Conservation (phyloP, 2,113 vertebrate genomes). For the Limnothrissa miodon region DNA sequence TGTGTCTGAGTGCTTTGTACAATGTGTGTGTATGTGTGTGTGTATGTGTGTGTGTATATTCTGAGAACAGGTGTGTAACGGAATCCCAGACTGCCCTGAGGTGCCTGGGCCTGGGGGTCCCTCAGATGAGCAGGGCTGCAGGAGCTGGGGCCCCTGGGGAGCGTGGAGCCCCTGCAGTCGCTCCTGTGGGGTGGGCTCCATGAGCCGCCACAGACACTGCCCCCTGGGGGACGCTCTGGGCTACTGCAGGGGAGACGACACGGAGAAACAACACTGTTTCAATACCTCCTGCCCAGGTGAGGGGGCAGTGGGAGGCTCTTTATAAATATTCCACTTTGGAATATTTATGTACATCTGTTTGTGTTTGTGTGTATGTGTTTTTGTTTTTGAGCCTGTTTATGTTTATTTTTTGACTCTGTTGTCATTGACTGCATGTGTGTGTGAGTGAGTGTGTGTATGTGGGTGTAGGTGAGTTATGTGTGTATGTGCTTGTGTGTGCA, state of each 20-base stretch:
- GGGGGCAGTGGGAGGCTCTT: background rate
- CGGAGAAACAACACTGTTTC: slow-evolving; percentile 78
- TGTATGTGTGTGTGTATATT: background rate
- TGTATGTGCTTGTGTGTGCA: too few relatives aligned
- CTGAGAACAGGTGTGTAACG: slow-evolving; percentile 79
- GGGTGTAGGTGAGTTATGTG: too few relatives aligned
- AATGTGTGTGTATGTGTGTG: background rate
- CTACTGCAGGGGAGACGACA: slow-evolving; percentile 69
- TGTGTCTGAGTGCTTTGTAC: background rate
- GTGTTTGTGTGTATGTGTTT: background rate
- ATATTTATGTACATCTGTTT: background rate
- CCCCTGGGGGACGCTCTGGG: slow-evolving; percentile 55
- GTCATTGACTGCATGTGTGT: too few relatives aligned
- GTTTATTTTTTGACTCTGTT: too few relatives aligned
- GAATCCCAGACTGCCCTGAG: slow-evolving; percentile 71
- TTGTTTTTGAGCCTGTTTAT: too few relatives aligned
- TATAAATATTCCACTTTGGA: background rate
- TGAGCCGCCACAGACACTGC: slow-evolving; percentile 68
- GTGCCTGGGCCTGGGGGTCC: slow-evolving; percentile 32
- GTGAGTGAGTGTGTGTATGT: too few relatives aligned
- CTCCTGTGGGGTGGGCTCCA: slow-evolving; percentile 74
- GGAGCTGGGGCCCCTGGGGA: slow-evolving; percentile 78
- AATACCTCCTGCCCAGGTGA: slow-evolving; percentile 74
- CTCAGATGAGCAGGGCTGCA: slow-evolving; percentile 74
- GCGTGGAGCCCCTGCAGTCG: slow-evolving; percentile 77